Conservation (phyloP, 2,888 invertebrate species). For the Lymantria monacha region DNA sequence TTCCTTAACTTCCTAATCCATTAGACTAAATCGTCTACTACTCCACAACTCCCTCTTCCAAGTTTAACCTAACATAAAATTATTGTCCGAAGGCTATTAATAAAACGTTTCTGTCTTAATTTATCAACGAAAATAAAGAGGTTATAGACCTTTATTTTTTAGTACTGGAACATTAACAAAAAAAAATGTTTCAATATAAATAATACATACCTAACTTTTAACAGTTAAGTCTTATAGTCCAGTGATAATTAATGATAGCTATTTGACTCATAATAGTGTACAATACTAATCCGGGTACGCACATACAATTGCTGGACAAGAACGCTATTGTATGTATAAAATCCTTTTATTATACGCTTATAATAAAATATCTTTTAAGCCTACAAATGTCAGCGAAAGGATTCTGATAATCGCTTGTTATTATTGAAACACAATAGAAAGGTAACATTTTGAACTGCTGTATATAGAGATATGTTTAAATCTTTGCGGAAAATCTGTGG, state of each 20-base stretch:
- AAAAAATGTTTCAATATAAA: no score
- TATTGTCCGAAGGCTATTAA: no score
- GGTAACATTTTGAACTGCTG: not conserved
- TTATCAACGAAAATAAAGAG: no score
- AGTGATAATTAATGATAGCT: slow-evolving; percentile 7
- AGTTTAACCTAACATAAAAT: no score
- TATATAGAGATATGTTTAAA: no score
- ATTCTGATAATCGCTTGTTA: not conserved
- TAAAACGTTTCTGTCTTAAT: no score
- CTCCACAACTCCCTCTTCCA: no score
- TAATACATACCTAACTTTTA: not conserved
- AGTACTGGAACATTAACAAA: no score
- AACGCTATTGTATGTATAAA: not conserved
- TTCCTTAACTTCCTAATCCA: no score
- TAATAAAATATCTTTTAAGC: slow-evolving; percentile 3
- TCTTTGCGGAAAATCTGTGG: no score
- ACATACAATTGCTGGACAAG: not conserved
- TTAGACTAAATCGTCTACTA: no score
- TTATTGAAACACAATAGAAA: not conserved
- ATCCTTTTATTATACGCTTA: not conserved
- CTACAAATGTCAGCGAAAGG: slow-evolving; percentile 1
- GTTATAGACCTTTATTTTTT: no score
- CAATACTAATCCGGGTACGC: slow-evolving; percentile 3
- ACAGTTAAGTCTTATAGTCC: not conserved
- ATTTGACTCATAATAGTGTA: slow-evolving; percentile 7